phyloP scores from a whole-genome alignment of 2,888 invertebrate species.

The Arctia plantaginis region DNA sequence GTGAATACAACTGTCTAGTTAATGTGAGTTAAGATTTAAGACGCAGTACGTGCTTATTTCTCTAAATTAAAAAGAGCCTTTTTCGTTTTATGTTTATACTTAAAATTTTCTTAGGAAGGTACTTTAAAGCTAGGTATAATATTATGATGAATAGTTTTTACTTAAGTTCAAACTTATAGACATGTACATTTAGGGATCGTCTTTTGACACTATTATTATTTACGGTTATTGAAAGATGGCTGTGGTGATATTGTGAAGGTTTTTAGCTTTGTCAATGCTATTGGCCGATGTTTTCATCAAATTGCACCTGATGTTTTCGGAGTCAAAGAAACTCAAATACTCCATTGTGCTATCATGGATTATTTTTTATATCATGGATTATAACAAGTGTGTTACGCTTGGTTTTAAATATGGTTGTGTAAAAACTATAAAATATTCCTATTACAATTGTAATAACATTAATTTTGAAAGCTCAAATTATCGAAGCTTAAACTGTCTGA shows the following conservation, averaged over 20 bases:
- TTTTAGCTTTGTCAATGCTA: no score
- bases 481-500: conserved; percentile 24
- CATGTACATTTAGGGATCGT: no score
- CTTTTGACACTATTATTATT: no score
- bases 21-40: conserved; percentile 80
- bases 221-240: no score
- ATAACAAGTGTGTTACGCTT: not conserved
- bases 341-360: no score
- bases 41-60: conserved; percentile 75
- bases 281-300: no score
- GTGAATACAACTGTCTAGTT: conserved; percentile 75
- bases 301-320: no score
- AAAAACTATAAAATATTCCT: not conserved
- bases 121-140: not conserved
- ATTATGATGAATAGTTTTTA: not conserved
- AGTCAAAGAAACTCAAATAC: no score
- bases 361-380: not conserved
- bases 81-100: conserved; percentile 38
- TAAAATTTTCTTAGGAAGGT: not conserved
- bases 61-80: conserved; percentile 58
- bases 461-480: not conserved
- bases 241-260: no score
- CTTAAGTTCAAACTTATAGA: no score
- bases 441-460: not conserved
- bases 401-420: not conserved